Evolutionary conservation across 2,888 invertebrate genomes (phyloP).

Genomic region (Nudaria mundana): DNA sequence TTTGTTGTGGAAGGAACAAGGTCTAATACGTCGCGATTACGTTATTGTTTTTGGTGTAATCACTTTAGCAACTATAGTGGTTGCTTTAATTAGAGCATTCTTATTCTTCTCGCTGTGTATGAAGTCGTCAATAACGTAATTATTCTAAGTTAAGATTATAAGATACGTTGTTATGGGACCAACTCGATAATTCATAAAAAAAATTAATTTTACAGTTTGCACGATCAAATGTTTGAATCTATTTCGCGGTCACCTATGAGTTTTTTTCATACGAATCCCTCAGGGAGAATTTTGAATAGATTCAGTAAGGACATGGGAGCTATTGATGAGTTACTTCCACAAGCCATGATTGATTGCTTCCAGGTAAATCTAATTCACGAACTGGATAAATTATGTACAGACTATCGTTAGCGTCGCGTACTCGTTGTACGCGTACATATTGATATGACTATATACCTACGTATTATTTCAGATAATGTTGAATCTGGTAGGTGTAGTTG

Average conservation of each 20-base stretch:
- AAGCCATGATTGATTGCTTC: constrained; percentile 86
- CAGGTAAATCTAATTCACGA: constrained; percentile 56
- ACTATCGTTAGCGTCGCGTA: too few relatives aligned
- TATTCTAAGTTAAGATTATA: constrained; percentile 13
- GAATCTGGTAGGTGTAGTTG: constrained; percentile 87
- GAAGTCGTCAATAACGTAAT: constrained; percentile 82
- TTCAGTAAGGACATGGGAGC: constrained; percentile 94
- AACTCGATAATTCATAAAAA: background rate
- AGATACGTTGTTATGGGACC: background rate
- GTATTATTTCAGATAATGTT: constrained; percentile 85
- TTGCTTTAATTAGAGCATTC: constrained; percentile 83
- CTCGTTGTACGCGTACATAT: too few relatives aligned
- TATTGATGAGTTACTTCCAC: constrained; percentile 89
- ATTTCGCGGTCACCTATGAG: constrained; percentile 75
- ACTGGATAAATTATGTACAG: too few relatives aligned
- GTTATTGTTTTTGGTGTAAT: constrained; percentile 80
- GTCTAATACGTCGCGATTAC: constrained; percentile 52
- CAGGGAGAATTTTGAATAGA: constrained; percentile 87
- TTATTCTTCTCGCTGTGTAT: constrained; percentile 85
- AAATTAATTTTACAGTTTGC: constrained; percentile 63
- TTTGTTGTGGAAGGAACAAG: constrained; percentile 59
- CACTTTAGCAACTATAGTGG: constrained; percentile 76
- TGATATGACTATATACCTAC: too few relatives aligned
- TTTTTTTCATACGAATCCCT: constrained; percentile 92
- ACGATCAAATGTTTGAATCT: constrained; percentile 85